Evolutionary conservation across 2,797 vertebrate genomes (phyloP).

Genomic region (Syngnathus acus): DNA sequence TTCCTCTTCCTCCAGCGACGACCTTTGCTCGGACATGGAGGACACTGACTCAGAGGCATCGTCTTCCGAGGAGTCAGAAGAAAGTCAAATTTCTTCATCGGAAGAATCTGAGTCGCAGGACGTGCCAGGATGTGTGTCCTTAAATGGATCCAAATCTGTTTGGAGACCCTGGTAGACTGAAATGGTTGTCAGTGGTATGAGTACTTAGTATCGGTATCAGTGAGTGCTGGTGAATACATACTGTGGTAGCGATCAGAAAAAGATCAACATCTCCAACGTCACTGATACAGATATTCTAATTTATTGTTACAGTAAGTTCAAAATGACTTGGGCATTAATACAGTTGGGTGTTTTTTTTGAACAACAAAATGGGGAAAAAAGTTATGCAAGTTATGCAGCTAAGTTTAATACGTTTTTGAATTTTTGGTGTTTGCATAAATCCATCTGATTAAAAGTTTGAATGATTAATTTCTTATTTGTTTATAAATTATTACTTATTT

Average conservation of each 20-base stretch:
- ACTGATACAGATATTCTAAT: too few relatives aligned
- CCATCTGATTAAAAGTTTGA: neutral
- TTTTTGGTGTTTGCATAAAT: too few relatives aligned
- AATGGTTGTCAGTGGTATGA: neutral
- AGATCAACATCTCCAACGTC: too few relatives aligned
- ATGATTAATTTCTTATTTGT: neutral
- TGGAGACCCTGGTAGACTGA: slow-evolving; percentile 89
- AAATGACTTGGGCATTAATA: neutral
- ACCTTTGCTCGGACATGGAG: slow-evolving; percentile 68
- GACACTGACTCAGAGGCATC: slow-evolving; percentile 62
- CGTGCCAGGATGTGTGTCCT: slow-evolving; percentile 4
- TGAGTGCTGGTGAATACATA: too few relatives aligned
- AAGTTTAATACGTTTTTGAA: too few relatives aligned
- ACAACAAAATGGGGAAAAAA: neutral
- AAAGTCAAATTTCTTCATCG: slow-evolving; percentile 56
- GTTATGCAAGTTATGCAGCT: too few relatives aligned
- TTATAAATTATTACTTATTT: slow-evolving; percentile 51
- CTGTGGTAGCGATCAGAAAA: too few relatives aligned
- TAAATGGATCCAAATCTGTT: slow-evolving; percentile 62
- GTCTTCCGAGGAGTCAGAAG: slow-evolving; percentile 62
- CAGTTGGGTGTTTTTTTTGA: neutral
- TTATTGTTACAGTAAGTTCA: neutral
- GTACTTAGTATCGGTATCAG: too few relatives aligned
- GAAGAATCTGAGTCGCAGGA: slow-evolving; percentile 60
- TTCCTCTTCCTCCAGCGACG: slow-evolving; percentile 48